Conservation (phyloP, 1,140 invertebrate genomes). For the Lucilia cuprina region DNA sequence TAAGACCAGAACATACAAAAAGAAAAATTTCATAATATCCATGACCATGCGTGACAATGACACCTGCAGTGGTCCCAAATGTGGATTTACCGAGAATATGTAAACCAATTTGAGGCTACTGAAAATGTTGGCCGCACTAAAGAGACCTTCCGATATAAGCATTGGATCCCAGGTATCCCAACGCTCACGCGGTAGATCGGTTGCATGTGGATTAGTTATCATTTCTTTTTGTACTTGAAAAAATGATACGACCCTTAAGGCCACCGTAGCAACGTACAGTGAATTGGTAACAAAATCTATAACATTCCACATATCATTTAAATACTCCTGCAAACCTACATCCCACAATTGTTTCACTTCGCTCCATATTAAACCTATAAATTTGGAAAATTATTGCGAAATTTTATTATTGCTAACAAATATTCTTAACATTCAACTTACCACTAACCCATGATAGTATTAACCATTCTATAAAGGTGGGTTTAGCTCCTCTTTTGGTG, state of each 20-base stretch:
- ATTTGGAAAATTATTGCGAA: too few relatives aligned
- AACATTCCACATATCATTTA: conserved; percentile 99
- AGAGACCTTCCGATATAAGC: conserved; percentile 94
- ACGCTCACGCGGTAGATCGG: conserved; percentile 76
- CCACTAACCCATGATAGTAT: conserved; percentile 91
- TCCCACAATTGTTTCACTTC: conserved; percentile 99
- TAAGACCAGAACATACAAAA: conserved; percentile 93
- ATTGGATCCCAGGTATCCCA: conserved; percentile 98
- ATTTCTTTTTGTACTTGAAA: conserved; percentile 79
- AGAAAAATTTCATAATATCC: conserved; percentile 98
- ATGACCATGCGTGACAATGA: conserved; percentile 96
- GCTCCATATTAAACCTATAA: conserved; percentile 92
- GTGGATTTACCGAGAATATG: conserved; percentile 98
- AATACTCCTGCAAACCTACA: conserved; percentile 93
- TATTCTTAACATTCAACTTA: conserved; percentile 62
- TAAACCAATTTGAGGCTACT: conserved; percentile 97
- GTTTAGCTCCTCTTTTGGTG: conserved; percentile 86
- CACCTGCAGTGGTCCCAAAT: conserved; percentile 96
- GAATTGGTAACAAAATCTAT: conserved; percentile 99
- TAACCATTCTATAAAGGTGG: conserved; percentile 89
- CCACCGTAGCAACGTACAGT: conserved; percentile 95
- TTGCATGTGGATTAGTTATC: conserved; percentile 63
- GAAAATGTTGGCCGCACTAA: conserved; percentile 97
- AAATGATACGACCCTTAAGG: conserved; percentile 91
- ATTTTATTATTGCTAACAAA: too few relatives aligned